Evolutionary conservation across 2,797 vertebrate genomes (phyloP), one percentile per base, ranked within the genome.

Genomic region (Eulemur mongoz): DNA sequence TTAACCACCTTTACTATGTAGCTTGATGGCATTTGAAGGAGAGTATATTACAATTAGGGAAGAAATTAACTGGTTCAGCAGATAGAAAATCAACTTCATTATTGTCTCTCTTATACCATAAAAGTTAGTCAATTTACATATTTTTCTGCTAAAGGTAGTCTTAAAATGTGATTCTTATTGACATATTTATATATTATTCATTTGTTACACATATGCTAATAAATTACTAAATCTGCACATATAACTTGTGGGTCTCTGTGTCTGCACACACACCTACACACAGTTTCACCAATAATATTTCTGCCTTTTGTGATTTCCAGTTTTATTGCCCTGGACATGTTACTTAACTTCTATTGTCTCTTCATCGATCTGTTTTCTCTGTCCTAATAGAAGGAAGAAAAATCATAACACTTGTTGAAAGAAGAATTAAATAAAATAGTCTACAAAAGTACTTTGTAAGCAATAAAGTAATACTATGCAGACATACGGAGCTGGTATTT

Each of bases 11-110:
- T 93, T 97, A 81, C 79, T 65, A 57, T 59, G 69, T 48, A 59
- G 38, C 52, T 93, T 82, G 94, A 92, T 90, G 86, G 67, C 2
- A 2, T 94, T 79, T 90, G 86, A 90, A 98, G 80, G 93, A 43
- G 57, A 94, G 23, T 61, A 75, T 48, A 72, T 80, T 79, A 72
- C 79, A 85, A 80, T 95, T 89, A 96, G 79, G 93, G 57, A 92
- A 94, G 70, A 86, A 76, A 91, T 48, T 95, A 96, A 89, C 59
- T 94, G 65, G 18, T 50, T 91, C 70, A 67, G 20, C 7, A 15
- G 38, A 63, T 65, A 86, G 79, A 95, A 96, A 81, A 94, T 85
- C 72, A 93, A 72, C 40, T 81, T 92, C 79, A 92, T 43, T 67
- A 80, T 83, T 75, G 87, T n/a, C 45, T 59, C 30, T 72, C 59